Conservation (phyloP, 2,888 invertebrate genomes). For the Drosophila ustulata region DNA sequence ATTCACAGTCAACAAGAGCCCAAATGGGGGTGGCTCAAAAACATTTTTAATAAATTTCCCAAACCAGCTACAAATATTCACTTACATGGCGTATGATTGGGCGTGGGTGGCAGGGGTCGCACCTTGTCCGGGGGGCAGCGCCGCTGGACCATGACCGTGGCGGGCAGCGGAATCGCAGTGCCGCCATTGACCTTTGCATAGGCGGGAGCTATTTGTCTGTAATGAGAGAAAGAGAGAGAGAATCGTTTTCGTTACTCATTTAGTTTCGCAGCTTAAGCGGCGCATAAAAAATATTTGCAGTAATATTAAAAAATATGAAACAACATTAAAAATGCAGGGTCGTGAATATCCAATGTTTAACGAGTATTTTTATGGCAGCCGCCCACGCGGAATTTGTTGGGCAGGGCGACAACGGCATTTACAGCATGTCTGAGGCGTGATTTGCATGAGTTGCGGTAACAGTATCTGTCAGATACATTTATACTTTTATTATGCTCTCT, state of each 20-base stretch:
- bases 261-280: not conserved
- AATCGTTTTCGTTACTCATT: constrained; percentile 2
- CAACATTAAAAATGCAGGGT: constrained; percentile 15
- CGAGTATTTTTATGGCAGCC: constrained; percentile 41
- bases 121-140: constrained; percentile 92
- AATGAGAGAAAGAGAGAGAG: constrained; percentile 73
- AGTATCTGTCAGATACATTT: constrained; percentile 60
- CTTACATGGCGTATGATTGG: constrained; percentile 86
- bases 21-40: constrained; percentile 48
- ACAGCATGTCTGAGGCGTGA: constrained; percentile 53
- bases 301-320: constrained; percentile 10
- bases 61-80: constrained; percentile 47
- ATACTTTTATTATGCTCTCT: constrained; percentile 23
- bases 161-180: constrained; percentile 92
- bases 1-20: constrained; percentile 58
- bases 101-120: constrained; percentile 90
- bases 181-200: constrained; percentile 87
- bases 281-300: not conserved
- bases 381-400: constrained; percentile 40
- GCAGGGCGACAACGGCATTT: constrained; percentile 27
- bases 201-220: constrained; percentile 89
- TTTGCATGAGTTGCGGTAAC: constrained; percentile 54
- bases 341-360: constrained; percentile 22
- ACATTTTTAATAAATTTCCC: constrained; percentile 67
- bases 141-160: constrained; percentile 90